Percentiles rank a stretch among this genome's conserved stretches.
phyloP scores from a whole-genome alignment of 2,888 invertebrate species.

The Brassicogethes aeneus region DNA sequence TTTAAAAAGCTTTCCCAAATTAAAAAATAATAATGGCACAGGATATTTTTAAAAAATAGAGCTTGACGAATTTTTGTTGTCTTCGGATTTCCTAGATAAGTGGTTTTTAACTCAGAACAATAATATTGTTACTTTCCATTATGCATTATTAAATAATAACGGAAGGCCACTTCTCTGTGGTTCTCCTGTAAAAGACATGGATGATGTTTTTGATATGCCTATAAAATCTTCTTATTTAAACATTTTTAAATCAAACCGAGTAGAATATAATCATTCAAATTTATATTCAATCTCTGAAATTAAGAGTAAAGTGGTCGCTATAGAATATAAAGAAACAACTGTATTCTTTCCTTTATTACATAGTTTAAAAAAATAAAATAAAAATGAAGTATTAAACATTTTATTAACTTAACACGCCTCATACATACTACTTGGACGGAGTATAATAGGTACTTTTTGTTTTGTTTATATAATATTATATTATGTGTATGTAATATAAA shows the following conservation, averaged over 20 bases:
- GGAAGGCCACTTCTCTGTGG: slow-evolving; percentile 12
- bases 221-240: slow-evolving; percentile 15
- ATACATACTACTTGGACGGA: too few species aligned
- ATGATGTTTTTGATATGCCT: slow-evolving; percentile 12
- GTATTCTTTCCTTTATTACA: too few species aligned
- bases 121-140: slow-evolving; percentile 13
- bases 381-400: too few species aligned
- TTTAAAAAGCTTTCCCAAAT: too few species aligned
- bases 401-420: too few species aligned
- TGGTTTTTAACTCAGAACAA: slow-evolving; percentile 19
- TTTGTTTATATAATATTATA: too few species aligned
- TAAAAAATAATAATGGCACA: neutral
- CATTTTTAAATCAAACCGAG: slow-evolving; percentile 13
- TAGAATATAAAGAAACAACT: too few species aligned
- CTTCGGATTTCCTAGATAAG: slow-evolving; percentile 11
- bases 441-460: too few species aligned
- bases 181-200: slow-evolving; percentile 7
- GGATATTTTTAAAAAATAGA: slow-evolving; percentile 1
- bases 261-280: slow-evolving; percentile 7
- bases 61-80: slow-evolving; percentile 9
- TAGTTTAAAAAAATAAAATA: too few species aligned
- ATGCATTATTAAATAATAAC: slow-evolving; percentile 13
- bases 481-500: too few species aligned
- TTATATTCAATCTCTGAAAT: slow-evolving; percentile 10
- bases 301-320: slow-evolving; percentile 14